Base-by-base conservation (phyloP, 2,888 invertebrate species). In the Anarsia innoxiella region DNA sequence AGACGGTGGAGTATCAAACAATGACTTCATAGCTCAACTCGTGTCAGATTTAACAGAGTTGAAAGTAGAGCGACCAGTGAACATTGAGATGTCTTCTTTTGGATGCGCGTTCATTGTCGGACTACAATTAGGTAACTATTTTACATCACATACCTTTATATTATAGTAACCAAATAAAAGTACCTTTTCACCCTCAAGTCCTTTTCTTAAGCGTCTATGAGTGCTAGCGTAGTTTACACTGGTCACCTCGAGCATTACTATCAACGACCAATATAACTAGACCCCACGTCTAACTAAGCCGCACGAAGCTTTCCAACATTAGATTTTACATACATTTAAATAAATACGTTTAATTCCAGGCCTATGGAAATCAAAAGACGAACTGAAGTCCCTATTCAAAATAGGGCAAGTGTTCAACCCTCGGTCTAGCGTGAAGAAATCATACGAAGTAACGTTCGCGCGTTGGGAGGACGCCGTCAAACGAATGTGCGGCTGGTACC, bases 1-100 rank as follows among this genome's bases (percentile, higher is more conserved):
- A 42, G 96, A 97, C 71, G 98, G 98, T 2, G 98, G 98, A n/a
- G 96, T 98, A n/a, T 92, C 96, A 0, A 90, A 90, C 45, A 98
- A 97, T 70, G 91, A 96, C 73, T 98, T 98, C 64, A 86, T 98
- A 28, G 91, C 94, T 52, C 97, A 97, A 69, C 77, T 94, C 40
- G 87, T 98, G 48, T 90, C 97, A 0, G 94, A 97, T 68, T 82
- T 96, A 36, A 92, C 93, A 0, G 90, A 89, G 0, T 71, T 93
- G 36, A 67, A 80, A 0, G 92, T 97, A 2, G 92, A 95, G 65
- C 86, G 97, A 23, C 88, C 93, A 0, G 67, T 74, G 0, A 89
- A 90, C 44, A 82, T 89, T 0, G 96, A 97, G 72, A 92, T 94
- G 87, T 92, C 96, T 1, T 91, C 93, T 23, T 79, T 94, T 37